Conservation (phyloP, 2,888 invertebrate species). For the Gortyna flavago region DNA sequence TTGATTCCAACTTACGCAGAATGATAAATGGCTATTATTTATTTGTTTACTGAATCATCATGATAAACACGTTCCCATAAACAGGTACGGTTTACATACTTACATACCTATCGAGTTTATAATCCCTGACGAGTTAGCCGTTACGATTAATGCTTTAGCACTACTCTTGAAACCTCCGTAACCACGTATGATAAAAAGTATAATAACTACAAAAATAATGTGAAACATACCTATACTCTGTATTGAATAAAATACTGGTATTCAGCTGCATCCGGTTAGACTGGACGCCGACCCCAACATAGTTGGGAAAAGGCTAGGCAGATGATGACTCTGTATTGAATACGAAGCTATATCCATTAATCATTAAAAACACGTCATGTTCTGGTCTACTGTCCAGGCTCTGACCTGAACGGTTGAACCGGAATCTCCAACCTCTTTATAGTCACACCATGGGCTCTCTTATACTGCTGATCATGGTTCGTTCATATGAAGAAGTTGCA, state of each 20-base stretch:
- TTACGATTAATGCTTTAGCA: constrained; percentile 38
- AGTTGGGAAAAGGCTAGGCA: too few relatives aligned
- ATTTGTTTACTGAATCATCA: constrained; percentile 53
- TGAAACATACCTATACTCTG: background rate
- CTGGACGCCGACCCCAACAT: too few relatives aligned
- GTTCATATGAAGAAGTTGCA: background rate
- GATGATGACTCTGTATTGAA: background rate
- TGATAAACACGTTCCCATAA: constrained; percentile 45
- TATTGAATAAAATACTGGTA: too few relatives aligned
- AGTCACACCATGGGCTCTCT: background rate
- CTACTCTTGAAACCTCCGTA: constrained; percentile 6
- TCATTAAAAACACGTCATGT: constrained; percentile 26
- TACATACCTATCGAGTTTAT: constrained; percentile 51
- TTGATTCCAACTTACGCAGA: constrained; percentile 48
- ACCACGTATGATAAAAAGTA: constrained; percentile 29
- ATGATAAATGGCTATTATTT: constrained; percentile 52
- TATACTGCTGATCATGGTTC: background rate
- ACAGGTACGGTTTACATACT: constrained; percentile 44
- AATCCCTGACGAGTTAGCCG: constrained; percentile 44
- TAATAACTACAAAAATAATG: constrained; percentile 16
- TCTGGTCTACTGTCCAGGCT: background rate
- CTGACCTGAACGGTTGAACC: background rate
- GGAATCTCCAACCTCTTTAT: background rate
- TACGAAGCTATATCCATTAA: constrained; percentile 9
- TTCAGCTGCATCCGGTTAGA: too few relatives aligned